Evolutionary conservation across 2,888 invertebrate species (phyloP).

Genomic region (Sympetrum striolatum): DNA sequence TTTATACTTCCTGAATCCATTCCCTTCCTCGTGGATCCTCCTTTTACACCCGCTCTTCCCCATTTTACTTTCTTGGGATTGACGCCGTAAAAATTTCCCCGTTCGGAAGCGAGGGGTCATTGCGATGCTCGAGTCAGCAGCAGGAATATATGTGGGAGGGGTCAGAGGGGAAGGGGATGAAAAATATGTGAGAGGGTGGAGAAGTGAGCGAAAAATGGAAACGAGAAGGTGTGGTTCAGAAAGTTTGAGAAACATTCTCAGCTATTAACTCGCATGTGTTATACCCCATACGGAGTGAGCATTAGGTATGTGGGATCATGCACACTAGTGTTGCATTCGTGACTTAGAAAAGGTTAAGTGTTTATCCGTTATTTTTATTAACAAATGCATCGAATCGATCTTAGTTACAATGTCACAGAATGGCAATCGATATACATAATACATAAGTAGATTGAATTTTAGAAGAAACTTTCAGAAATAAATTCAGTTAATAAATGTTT

Average conservation of each 20-base stretch:
- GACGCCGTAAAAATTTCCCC: constrained; percentile 10
- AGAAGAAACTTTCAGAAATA: too few relatives aligned
- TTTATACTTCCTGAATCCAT: constrained; percentile 28
- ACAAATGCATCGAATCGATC: too few relatives aligned
- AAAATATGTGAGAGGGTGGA: not conserved
- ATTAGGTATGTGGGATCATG: too few relatives aligned
- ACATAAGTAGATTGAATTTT: too few relatives aligned
- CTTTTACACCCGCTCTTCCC: not conserved
- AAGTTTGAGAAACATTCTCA: not conserved
- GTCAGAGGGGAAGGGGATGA: not conserved
- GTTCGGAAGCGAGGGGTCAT: not conserved
- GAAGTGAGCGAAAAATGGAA: not conserved
- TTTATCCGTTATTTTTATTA: too few relatives aligned
- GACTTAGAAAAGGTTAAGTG: too few relatives aligned
- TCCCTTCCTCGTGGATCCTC: not conserved
- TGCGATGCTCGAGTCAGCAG: not conserved
- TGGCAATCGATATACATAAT: too few relatives aligned
- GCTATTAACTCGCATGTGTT: too few relatives aligned
- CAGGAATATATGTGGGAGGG: not conserved
- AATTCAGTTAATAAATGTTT: too few relatives aligned
- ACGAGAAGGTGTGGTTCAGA: not conserved
- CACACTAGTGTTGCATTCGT: too few relatives aligned
- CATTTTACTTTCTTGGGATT: not conserved
- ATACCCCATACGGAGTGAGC: too few relatives aligned
- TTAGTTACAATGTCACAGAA: too few relatives aligned